Base-by-base conservation (phyloP, 1,140 invertebrate genomes). In the Scaptomyza montana region DNA sequence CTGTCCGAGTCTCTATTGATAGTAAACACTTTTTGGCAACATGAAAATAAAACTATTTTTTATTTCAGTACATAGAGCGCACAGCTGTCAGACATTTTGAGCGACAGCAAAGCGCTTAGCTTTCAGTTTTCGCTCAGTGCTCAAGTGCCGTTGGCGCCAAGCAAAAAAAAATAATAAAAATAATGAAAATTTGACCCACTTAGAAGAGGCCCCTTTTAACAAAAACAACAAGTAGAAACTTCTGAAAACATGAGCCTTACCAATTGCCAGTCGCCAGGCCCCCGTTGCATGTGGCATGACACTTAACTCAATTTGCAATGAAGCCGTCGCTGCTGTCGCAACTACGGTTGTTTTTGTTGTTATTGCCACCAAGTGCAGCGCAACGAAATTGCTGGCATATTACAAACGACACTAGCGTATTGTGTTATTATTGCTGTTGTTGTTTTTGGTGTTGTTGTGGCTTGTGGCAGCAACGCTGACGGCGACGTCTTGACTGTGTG, bases 251-350 rank as follows among this genome's bases (percentile, higher is more conserved):
- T 55, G 64, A 50, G 64, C 64, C 51, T 43, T 51, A 50, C 79
- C 80, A 79, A 75, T 84, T 82, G 71, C 62, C 70, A 68, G 70
- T 19, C 21, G 33, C 5, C 70, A 64, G 71, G 61, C 61, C 62
- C 56, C 41, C 39, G 64, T 86, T 89, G 82, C 84, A 86, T 89
- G 82, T 76, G 72, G 68, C 72, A 62, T 61, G 84, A 72, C 84
- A 86, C 84, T 86, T 87, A 86, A 86, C 78, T 86, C 84, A 86
- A 86, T 86, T 86, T 86, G 84, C 78, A 86, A 77, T 70, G 67
- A 78, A 71, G 59, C 60, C 54, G 70, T 53, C 43, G 56, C 43
- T 56, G 63, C 77, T 73, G 70, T 55, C 33, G 50, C 28, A 30
- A 43, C 3, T 50, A n/a, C 5, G 47, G 30, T 19, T 21, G 43